Conservation (phyloP, 2,113 vertebrate species). For the Corythornis cristatus region DNA sequence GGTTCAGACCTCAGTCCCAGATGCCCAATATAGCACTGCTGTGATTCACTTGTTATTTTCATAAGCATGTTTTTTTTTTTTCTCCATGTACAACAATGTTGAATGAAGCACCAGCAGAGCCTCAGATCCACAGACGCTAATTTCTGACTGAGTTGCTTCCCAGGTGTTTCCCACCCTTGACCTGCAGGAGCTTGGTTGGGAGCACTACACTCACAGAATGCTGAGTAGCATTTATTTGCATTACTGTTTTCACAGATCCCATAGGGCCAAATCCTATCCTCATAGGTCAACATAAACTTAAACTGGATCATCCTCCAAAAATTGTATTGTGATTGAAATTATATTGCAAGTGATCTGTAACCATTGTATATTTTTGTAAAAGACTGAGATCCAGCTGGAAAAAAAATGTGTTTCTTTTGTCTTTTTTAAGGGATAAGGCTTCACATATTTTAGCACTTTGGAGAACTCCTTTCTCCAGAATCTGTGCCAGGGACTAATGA, state of each 20-base stretch:
- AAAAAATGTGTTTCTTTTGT: constrained; percentile 32
- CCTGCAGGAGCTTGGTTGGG: background rate
- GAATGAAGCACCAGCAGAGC: background rate
- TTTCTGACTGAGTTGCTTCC: background rate
- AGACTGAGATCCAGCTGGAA: background rate
- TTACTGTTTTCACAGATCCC: background rate
- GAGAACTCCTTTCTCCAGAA: constrained; percentile 49
- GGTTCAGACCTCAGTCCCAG: background rate
- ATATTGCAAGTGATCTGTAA: constrained; percentile 25
- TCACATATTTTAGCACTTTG: constrained; percentile 49
- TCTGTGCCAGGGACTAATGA: constrained; percentile 64
- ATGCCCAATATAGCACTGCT: background rate
- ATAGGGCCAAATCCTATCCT: background rate
- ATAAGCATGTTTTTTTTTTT: background rate
- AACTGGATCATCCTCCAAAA: background rate
- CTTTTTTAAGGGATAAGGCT: constrained; percentile 18
- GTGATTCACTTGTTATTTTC: background rate
- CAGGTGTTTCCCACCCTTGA: background rate
- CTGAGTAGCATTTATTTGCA: background rate
- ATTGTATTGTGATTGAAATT: background rate
- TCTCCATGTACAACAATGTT: background rate
- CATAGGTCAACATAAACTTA: background rate
- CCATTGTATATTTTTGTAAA: background rate
- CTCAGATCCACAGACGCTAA: background rate
- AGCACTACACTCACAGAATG: background rate